These are phyloP conservation scores for Eretmocerus hayati DNA, from an alignment of 2,888 invertebrate genomes.

Conservation along the genomic window DNA sequence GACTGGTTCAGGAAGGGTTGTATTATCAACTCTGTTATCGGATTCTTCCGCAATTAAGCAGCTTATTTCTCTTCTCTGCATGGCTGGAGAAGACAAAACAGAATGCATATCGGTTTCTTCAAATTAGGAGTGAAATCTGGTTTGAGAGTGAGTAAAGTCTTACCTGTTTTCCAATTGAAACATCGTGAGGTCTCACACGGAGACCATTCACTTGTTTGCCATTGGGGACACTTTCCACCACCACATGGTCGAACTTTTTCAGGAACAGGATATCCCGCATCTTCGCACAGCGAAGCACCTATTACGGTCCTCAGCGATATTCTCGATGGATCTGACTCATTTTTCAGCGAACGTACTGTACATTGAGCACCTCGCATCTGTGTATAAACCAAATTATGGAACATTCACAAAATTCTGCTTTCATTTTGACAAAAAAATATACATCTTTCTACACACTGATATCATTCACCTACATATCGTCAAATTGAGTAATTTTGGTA, in stretches of 20 bases:
- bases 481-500: no score
- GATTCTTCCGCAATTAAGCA: constrained; percentile 51
- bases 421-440: neutral
- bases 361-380: constrained; percentile 67
- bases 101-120: constrained; percentile 12
- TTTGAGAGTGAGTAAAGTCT: no score
- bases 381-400: neutral
- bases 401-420: neutral
- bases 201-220: constrained; percentile 66
- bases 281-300: constrained; percentile 61
- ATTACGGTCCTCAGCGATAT: constrained; percentile 47
- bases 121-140: no score
- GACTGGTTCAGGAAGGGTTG: constrained; percentile 49
- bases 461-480: no score
- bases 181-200: constrained; percentile 67
- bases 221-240: constrained; percentile 63
- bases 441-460: no score
- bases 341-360: constrained; percentile 55
- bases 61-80: constrained; percentile 64
- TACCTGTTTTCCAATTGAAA: constrained; percentile 66
- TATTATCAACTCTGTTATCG: constrained; percentile 47
- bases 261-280: constrained; percentile 61
- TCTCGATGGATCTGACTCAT: constrained; percentile 40
- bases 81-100: constrained; percentile 48
- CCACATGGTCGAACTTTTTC: constrained; percentile 61